A percentile compares a stretch with the other conserved stretches of the same genome.
Evolutionary conservation across 2,113 vertebrate genomes (phyloP).

Genomic region (Buteo buteo): DNA sequence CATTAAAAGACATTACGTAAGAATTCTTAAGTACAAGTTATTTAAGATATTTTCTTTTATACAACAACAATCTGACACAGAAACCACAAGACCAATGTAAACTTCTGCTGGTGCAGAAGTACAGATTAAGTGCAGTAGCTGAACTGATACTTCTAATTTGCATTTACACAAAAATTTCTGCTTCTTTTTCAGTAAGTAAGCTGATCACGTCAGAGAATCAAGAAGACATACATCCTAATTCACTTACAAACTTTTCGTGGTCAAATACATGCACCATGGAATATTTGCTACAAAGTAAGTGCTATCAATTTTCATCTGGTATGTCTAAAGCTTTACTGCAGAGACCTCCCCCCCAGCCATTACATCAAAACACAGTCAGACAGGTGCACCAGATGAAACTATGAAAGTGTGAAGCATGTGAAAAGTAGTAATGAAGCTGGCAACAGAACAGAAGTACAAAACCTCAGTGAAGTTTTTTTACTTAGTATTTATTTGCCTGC

Average conservation of each 20-base stretch:
- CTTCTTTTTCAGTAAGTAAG: background rate
- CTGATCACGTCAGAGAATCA: background rate
- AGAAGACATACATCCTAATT: background rate
- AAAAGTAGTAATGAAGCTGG: background rate
- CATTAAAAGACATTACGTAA: rapidly evolving
- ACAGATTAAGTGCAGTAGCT: background rate
- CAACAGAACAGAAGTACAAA: background rate
- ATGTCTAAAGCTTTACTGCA: background rate
- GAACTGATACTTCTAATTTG: background rate
- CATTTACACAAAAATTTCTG: background rate
- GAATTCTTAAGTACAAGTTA: background rate
- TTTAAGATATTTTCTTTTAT: background rate
- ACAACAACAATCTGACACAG: background rate
- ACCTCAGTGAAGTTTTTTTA: background rate
- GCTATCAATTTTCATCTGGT: background rate
- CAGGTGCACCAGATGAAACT: background rate
- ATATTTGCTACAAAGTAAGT: background rate
- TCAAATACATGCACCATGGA: background rate
- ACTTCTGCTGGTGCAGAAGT: background rate
- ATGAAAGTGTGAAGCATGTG: background rate
- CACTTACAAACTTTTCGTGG: background rate
- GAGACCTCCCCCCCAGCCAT: background rate
- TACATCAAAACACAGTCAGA: background rate
- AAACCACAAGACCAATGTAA: background rate
- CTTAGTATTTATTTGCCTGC: background rate